These are phyloP conservation scores for Trypoxylus dichotomus DNA, from an alignment of 1,140 invertebrate genomes.

Conservation along the genomic window DNA sequence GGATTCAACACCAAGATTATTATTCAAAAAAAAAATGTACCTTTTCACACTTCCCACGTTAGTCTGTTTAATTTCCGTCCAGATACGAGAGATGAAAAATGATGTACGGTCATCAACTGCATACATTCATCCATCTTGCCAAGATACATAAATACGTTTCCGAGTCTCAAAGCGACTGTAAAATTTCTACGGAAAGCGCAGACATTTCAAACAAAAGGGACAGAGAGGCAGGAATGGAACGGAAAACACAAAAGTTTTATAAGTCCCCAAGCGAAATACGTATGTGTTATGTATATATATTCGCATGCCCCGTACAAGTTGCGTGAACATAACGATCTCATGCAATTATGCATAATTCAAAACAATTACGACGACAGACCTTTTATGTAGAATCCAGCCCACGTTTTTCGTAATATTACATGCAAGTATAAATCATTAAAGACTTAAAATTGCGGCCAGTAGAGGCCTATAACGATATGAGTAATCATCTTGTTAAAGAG, in stretches of 20 bases:
- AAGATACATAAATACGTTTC: no score
- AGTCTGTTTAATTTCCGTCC: no score
- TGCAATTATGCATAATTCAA: not conserved
- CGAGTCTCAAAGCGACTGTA: no score
- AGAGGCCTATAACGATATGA: not conserved
- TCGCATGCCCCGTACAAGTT: not conserved
- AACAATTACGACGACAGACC: not conserved
- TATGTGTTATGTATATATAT: no score
- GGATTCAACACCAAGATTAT: no score
- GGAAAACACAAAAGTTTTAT: not conserved
- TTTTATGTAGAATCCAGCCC: not conserved
- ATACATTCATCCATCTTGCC: no score
- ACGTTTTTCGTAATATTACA: not conserved
- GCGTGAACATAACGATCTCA: not conserved
- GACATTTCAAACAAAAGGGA: no score
- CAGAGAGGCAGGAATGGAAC: not conserved
- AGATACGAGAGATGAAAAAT: no score
- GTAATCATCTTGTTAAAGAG: not conserved
- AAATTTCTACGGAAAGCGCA: no score
- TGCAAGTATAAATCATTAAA: not conserved
- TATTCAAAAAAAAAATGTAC: no score
- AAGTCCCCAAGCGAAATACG: not conserved
- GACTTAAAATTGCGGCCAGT: not conserved
- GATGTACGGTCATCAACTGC: no score
- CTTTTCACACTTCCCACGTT: no score